Evolutionary conservation across 2,888 invertebrate species (phyloP), one percentile per base, ranked within the genome.

Genomic region (Agonopterix heracliana): DNA sequence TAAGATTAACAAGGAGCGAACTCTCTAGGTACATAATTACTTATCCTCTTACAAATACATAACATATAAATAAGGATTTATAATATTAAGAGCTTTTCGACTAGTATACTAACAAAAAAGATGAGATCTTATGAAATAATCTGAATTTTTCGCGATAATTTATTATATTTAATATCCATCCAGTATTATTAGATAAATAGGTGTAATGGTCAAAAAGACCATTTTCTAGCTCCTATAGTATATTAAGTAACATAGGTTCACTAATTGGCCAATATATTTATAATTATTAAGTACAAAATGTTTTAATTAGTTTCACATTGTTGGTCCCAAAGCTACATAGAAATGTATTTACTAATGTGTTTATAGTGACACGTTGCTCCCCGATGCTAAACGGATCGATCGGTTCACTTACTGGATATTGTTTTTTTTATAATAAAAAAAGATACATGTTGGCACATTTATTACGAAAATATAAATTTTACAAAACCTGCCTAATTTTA

Each of bases 141-240:
- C 80, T 65, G 77, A 84, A 81, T 78, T 83, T 77, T 79, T 81
- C 79, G 81, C 81, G 73, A 81, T 79, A 79, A 77, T 79, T 84
- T 80, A 80, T 78, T 79, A 75, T 72, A 82, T 78, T 78, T 79
- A 83, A 81, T 84, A 72, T 86, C 84, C 85, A 85, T 87, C 86
- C 87, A 87, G 83, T 87, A 86, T 87, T 84, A 84, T 85, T 86
- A 86, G 83, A 84, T 76, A 72, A 76, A 80, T 83, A 83, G 77
- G 72, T 81, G 56, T 82, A 78, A 78, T 74, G 73, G 73, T 68
- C 57, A 68, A 57, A 57, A 50, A 60, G 59, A 66, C 72, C 76
- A 75, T 79, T 75, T 68, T 78, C 67, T 82, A 82, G 78, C 71
- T 81, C 76, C 77, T 81, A 76, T 79, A 78, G 75, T 63, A 63